Conservation (phyloP, 2,888 invertebrate genomes). For the Alviniconcha strummeri region DNA sequence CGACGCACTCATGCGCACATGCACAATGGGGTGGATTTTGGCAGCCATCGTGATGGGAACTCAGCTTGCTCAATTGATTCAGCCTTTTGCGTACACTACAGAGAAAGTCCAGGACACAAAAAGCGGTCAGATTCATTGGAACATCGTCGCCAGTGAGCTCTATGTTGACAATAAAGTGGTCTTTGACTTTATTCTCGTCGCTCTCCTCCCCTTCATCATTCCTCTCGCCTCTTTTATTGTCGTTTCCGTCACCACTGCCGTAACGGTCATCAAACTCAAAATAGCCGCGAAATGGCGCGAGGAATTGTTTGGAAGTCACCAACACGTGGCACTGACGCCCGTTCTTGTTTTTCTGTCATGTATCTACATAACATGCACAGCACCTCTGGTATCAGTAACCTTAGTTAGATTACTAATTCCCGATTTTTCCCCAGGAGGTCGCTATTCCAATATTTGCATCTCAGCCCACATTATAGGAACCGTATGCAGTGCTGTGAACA, state of each 20-base stretch:
- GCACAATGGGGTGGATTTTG: conserved; percentile 12
- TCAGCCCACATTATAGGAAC: conserved; percentile 10
- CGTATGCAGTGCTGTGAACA: conserved; percentile 11
- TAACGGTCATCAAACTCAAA: conserved; percentile 20
- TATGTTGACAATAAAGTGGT: background rate
- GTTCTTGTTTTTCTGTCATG: conserved; percentile 23
- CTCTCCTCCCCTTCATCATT: conserved; percentile 19
- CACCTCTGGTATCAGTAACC: conserved; percentile 6
- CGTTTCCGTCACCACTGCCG: conserved; percentile 17
- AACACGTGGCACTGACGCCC: conserved; percentile 21
- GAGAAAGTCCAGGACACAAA: background rate
- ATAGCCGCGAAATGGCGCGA: conserved; percentile 15
- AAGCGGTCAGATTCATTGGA: background rate
- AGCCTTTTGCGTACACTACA: conserved; percentile 1
- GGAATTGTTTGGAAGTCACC: background rate
- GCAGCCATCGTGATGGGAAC: background rate
- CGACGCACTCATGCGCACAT: conserved; percentile 10
- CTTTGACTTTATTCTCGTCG: conserved; percentile 19
- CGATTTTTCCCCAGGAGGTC: conserved; percentile 8
- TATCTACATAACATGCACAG: conserved; percentile 24
- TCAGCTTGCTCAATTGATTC: conserved; percentile 1
- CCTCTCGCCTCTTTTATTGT: conserved; percentile 23
- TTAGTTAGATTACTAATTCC: background rate
- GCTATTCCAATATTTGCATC: conserved; percentile 25
- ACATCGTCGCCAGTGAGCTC: conserved; percentile 7